Evolutionary conservation across 2,797 vertebrate species (phyloP), one percentile per base, ranked within the genome.

Genomic region (Oreonectes daqikongensis): DNA sequence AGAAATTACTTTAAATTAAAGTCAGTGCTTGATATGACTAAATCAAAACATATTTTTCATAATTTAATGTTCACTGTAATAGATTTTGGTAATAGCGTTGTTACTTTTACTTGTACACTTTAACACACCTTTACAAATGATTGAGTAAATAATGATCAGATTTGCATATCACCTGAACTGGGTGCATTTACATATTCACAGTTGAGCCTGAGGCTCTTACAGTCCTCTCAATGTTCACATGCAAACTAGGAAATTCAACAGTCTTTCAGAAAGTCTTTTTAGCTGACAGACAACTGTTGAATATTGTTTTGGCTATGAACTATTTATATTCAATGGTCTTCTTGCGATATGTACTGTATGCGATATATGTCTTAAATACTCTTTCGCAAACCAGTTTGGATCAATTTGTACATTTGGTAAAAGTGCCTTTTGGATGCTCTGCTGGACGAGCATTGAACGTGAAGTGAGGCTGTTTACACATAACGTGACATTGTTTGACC

Each of bases 401-500:
- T 67, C 26, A 59, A 72, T 14, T 4, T 42, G 12, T 14, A 42
- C 10, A 42, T 42, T 42, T 42, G 40, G 40, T 11, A 42, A 12
- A 42, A 3, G 11, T 52, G 26, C 44, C 53, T 66, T 66, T 18
- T 38, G 61, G 52, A 35, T 69, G 61, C 50, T 77, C 18, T 32
- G 44, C 60, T 5, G 5, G 46, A 28, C 32, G 10, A 40, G 75
- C 60, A 61, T 35, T 79, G 15, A 66, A 53, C 22, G 52, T 57
- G 26, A 14, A 30, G 38, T 18, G 40, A 10, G 65, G 42, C 42
- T 70, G 73, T 73, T 79, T 84, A 75, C 60, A 70, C 53, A 74
- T 40, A 71, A 77, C 52, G 67, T 70, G 35, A 77, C 73, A 63
- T 48, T 61, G 1, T 20, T 1, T 79, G 61, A 79, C 77, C 80